Evolutionary conservation across 2,797 vertebrate species (phyloP).

Genomic region (Morus bassanus): DNA sequence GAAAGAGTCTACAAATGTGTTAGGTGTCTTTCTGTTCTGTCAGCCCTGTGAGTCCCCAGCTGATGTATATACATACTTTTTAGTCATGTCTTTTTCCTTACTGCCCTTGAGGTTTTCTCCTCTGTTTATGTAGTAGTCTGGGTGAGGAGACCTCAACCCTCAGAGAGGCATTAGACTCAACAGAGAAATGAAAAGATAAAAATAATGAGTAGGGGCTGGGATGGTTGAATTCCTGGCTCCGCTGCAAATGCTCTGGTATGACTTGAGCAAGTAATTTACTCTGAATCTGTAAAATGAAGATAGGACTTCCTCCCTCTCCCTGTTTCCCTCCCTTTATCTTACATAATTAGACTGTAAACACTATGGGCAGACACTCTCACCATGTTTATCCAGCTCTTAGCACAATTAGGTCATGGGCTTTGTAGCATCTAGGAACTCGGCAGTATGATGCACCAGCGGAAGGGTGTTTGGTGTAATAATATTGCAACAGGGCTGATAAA

Average conservation of each 20-base stretch:
- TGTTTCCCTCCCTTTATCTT: neutral
- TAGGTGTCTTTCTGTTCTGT: neutral
- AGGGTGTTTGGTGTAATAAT: neutral
- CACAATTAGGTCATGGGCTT: neutral
- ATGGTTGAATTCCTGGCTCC: neutral
- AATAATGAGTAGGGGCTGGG: neutral
- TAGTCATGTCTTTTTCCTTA: neutral
- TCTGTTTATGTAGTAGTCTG: neutral
- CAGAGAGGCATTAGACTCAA: neutral
- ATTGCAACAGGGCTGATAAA: neutral
- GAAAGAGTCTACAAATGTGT: neutral
- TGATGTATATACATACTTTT: neutral
- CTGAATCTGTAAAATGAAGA: neutral
- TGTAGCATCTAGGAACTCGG: neutral
- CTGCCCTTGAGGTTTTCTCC: neutral
- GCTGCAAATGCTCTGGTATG: neutral
- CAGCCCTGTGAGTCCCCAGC: neutral
- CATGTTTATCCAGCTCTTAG: neutral
- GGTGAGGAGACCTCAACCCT: neutral
- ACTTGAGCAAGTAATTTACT: neutral
- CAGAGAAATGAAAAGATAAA: neutral
- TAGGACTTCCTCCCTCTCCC: neutral
- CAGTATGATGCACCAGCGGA: neutral
- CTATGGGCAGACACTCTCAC: neutral
- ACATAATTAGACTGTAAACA: neutral